These are phyloP conservation scores for Macroglossus sobrinus DNA, from an alignment of 2,113 vertebrate genomes.

Conservation along the genomic window DNA sequence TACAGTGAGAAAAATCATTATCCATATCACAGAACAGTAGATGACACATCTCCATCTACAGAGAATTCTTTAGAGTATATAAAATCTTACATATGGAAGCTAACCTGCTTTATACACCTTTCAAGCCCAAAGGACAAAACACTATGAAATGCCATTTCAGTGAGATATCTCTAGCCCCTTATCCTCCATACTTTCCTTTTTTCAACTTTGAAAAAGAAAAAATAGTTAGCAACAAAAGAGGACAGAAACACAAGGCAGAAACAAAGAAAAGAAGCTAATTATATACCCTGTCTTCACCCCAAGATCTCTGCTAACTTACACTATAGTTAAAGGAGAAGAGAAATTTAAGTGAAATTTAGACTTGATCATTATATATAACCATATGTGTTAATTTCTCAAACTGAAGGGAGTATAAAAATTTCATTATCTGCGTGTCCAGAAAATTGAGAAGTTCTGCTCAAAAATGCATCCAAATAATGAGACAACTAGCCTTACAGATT, in stretches of 20 bases:
- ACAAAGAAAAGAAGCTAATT: neutral
- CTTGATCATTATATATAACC: neutral
- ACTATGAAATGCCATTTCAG: neutral
- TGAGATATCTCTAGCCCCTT: neutral
- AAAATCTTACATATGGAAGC: neutral
- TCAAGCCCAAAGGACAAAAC: no score
- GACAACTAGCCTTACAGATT: neutral
- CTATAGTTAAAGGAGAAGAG: neutral
- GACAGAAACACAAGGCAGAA: neutral
- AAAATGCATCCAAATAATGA: neutral
- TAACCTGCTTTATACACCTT: neutral
- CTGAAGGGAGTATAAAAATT: no score
- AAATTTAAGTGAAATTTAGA: neutral
- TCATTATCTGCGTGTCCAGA: neutral
- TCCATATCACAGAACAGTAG: neutral
- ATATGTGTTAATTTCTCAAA: neutral
- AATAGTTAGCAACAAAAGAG: neutral
- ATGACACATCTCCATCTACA: rapidly evolving
- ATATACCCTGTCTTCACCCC: rapidly evolving
- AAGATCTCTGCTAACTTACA: neutral
- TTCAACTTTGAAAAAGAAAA: neutral
- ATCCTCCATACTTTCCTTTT: neutral
- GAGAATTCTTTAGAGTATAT: neutral
- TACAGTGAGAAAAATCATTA: neutral
- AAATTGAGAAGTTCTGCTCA: neutral